Base-by-base conservation (phyloP, 2,797 vertebrate species). In the Coracias cyanogaster region DNA sequence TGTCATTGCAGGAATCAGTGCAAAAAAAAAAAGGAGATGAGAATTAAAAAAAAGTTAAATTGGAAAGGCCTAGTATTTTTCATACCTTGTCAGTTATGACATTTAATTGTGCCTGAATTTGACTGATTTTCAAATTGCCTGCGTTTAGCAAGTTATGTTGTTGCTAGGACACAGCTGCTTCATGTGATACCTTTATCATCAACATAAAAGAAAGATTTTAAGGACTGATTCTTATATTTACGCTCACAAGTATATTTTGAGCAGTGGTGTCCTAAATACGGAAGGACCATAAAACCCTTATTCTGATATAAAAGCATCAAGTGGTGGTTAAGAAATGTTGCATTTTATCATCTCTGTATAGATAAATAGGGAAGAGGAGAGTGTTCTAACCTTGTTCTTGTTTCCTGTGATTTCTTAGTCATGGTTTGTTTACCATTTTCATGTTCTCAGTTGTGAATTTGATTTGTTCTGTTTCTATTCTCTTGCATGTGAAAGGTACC, bases 121-220 rank as follows among this genome's bases (percentile, higher is more conserved):
- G 90, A 96, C 91, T 95, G 95, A 97, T 97, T 97, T 96, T 96
- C 95, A 92, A 93, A 77, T 94, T 97, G 87, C 84, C 82, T 73
- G 84, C 92, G 62, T 91, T 96, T 95, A 94, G 65, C 54, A 69
- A 93, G 73, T 95, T 91, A 86, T 86, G 80, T 85, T 82, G 95
- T 97, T 97, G 96, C 97, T 97, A 97, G 86, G 96, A 96, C 94
- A 96, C 96, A 81, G 86, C 71, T 76, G 66, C 62, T 94, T 86
- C 10, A 7, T 85, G 67, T 92, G 94, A 76, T 96, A 39, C 33
- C 77, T 94, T 81, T 94, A 72, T 77, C 89, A 87, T 73, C 83
- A 82, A 60, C 2, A 5, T 49, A 76, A 86, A 94, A 89, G 49
- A 69, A 90, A 84, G 54, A 74, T 77, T 93, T 90, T 90, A 77